phyloP scores from a whole-genome alignment of 2,113 vertebrate species.

The Periophthalmodon schlosseri region DNA sequence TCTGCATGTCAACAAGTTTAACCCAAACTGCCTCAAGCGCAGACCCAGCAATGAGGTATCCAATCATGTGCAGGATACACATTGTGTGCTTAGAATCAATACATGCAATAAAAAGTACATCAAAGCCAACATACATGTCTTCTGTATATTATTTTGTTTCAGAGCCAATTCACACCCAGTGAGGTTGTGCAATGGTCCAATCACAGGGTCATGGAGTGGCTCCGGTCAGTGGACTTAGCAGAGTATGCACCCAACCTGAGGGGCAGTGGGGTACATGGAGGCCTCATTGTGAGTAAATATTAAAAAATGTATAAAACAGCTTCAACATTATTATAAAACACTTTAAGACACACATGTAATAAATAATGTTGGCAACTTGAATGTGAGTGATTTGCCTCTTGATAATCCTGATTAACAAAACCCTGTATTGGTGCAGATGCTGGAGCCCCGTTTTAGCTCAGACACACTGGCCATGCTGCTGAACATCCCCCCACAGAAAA shows the following conservation, averaged over 20 bases:
- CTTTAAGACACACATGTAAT: neutral
- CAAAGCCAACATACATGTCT: neutral
- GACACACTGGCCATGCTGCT: conserved; percentile 93
- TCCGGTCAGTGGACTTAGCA: conserved; percentile 92
- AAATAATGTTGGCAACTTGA: neutral
- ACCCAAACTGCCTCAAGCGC: conserved; percentile 89
- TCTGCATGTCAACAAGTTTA: conserved; percentile 90
- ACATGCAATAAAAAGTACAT: neutral
- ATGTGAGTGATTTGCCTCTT: neutral
- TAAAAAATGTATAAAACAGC: neutral
- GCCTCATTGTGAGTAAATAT: conserved; percentile 87
- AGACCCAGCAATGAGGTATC: conserved; percentile 90
- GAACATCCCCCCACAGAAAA: conserved; percentile 96
- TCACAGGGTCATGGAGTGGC: conserved; percentile 98
- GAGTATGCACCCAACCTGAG: conserved; percentile 98
- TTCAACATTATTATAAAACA: too few species aligned
- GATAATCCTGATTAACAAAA: neutral
- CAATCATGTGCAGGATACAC: neutral
- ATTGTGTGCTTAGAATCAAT: neutral
- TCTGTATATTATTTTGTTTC: conserved; percentile 30
- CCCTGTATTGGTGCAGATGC: conserved; percentile 76
- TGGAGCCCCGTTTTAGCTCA: conserved; percentile 91
- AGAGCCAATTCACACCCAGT: conserved; percentile 82
- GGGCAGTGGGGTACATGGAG: conserved; percentile 95
- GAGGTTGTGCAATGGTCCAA: conserved; percentile 98